phyloP scores from a whole-genome alignment of 2,888 invertebrate genomes.

The Podabrus alpinus region DNA sequence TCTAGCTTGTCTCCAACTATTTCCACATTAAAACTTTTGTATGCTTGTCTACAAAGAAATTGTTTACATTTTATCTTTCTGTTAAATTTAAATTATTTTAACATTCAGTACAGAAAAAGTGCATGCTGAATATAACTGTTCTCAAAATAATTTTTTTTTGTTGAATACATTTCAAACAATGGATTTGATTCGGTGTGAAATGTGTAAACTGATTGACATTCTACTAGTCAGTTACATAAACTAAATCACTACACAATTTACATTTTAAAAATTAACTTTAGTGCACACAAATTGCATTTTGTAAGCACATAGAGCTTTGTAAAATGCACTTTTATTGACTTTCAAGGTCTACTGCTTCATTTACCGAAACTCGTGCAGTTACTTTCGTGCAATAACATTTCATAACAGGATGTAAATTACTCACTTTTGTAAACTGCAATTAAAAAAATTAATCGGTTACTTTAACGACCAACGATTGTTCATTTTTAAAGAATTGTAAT shows the following conservation, averaged over 20 bases:
- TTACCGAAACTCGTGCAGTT: slow-evolving; percentile 14
- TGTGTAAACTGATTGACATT: no score
- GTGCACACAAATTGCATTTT: neutral
- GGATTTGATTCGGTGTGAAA: no score
- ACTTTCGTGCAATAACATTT: neutral
- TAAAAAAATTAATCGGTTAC: neutral
- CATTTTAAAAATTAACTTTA: neutral
- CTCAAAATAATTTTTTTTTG: no score
- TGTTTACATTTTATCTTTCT: no score
- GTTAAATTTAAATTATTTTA: no score
- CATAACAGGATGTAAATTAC: slow-evolving; percentile 9
- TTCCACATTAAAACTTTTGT: no score
- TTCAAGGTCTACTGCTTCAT: slow-evolving; percentile 17
- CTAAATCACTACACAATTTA: neutral
- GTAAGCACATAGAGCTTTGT: neutral
- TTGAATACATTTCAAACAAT: no score
- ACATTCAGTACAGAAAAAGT: no score
- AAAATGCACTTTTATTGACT: slow-evolving; percentile 7
- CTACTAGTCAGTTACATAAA: no score
- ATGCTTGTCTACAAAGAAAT: no score
- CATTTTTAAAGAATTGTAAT: neutral
- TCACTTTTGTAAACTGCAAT: neutral
- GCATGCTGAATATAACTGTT: no score
- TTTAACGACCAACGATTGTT: neutral
- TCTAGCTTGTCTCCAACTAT: no score